Percentiles rank a stretch among this genome's conserved stretches.
These are phyloP conservation scores for Drosophila nebulosa DNA, from an alignment of 1,140 invertebrate species.

Conservation along the genomic window DNA sequence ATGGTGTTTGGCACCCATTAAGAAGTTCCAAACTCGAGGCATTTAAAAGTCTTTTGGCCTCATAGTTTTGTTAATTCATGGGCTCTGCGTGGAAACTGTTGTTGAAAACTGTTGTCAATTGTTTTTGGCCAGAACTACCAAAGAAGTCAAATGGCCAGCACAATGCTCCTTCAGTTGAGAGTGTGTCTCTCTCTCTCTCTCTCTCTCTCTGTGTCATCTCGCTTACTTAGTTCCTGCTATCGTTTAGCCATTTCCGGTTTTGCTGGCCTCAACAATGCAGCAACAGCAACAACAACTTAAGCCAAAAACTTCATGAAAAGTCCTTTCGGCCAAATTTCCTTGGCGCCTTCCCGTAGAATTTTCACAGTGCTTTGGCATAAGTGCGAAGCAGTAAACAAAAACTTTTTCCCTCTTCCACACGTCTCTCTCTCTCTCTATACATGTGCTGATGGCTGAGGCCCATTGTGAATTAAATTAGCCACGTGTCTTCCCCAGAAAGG, in stretches of 20 bases:
- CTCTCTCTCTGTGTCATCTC: background rate
- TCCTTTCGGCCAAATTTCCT: slow-evolving; percentile 63
- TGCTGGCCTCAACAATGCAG: slow-evolving; percentile 3
- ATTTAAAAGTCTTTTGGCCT: slow-evolving; percentile 33
- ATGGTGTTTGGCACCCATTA: slow-evolving; percentile 50
- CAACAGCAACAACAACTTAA: slow-evolving; percentile 5
- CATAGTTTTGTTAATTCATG: slow-evolving; percentile 47
- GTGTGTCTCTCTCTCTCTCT: too few species aligned
- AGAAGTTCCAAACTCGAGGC: slow-evolving; percentile 40
- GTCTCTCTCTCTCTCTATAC: too few species aligned
- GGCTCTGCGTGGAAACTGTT: slow-evolving; percentile 27
- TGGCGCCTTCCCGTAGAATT: slow-evolving; percentile 23
- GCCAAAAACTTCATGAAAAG: slow-evolving; percentile 57
- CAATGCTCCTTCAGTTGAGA: slow-evolving; percentile 36
- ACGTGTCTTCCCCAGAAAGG: background rate
- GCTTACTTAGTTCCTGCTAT: slow-evolving; percentile 35
- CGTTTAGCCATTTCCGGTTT: slow-evolving; percentile 15
- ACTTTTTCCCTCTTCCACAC: slow-evolving; percentile 28
- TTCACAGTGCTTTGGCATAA: background rate
- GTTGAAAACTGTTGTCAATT: slow-evolving; percentile 60
- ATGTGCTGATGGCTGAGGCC: slow-evolving; percentile 2
- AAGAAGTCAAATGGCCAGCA: slow-evolving; percentile 39
- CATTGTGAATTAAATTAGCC: slow-evolving; percentile 68
- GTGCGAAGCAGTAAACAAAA: slow-evolving; percentile 47
- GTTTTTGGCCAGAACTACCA: slow-evolving; percentile 15